These are phyloP conservation scores for Sarcoramphus papa DNA, from an alignment of 2,797 vertebrate genomes.

Conservation along the genomic window DNA sequence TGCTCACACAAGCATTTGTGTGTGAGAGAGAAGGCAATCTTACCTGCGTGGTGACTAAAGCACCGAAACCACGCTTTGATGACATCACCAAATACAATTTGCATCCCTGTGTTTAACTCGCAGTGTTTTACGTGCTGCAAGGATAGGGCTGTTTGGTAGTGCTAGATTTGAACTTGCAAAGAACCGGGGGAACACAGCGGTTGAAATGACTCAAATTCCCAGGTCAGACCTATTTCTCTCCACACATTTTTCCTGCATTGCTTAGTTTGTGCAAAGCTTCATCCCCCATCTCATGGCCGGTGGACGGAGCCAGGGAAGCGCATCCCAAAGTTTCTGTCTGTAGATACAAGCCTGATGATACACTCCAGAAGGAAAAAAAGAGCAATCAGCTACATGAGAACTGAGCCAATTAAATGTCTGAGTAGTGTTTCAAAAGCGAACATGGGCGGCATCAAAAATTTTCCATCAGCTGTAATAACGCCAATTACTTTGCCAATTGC, in stretches of 20 bases:
- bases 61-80: neutral
- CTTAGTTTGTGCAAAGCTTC: neutral
- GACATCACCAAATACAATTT: neutral
- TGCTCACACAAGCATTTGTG: neutral
- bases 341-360: conserved; percentile 35
- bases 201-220: neutral
- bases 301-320: neutral
- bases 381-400: conserved; percentile 66
- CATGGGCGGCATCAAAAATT: conserved; percentile 71
- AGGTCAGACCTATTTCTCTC: neutral
- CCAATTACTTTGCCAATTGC: conserved; percentile 77
- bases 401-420: conserved; percentile 71
- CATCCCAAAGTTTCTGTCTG: conserved; percentile 11
- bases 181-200: neutral
- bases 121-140: neutral
- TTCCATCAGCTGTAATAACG: conserved; percentile 75
- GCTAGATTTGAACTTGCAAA: neutral
- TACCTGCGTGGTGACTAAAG: neutral
- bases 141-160: neutral
- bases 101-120: neutral
- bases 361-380: conserved; percentile 52
- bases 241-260: neutral
- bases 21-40: neutral
- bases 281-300: neutral
- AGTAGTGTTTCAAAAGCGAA: conserved; percentile 65